Evolutionary conservation across 2,888 invertebrate genomes (phyloP).

Genomic region (Acrobasis consociella): DNA sequence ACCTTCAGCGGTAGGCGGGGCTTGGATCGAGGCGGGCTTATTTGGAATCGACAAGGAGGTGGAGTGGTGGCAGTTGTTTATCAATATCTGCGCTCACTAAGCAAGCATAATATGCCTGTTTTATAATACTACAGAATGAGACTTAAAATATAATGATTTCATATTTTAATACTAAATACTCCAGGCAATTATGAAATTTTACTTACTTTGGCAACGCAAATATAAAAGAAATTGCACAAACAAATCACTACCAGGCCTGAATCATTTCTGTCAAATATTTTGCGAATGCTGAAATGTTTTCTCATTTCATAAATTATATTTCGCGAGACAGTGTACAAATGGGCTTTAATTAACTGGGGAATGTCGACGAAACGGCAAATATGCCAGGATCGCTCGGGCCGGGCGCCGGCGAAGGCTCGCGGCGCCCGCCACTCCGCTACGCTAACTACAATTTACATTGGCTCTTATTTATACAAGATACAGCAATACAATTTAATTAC

Average conservation of each 20-base stretch:
- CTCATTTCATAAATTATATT: slow-evolving; percentile 74
- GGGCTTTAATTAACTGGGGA: slow-evolving; percentile 80
- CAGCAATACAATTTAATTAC: slow-evolving; percentile 55
- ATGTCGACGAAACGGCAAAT: slow-evolving; percentile 74
- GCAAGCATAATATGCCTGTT: slow-evolving; percentile 13
- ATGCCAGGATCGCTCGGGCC: slow-evolving; percentile 62
- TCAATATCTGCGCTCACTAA: slow-evolving; percentile 49
- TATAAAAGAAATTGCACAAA: slow-evolving; percentile 28
- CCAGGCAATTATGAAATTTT: background rate
- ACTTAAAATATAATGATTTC: background rate
- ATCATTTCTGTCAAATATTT: slow-evolving; percentile 57
- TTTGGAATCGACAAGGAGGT: slow-evolving; percentile 79
- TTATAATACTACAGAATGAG: background rate
- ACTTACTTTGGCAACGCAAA: background rate
- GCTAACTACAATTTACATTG: slow-evolving; percentile 71
- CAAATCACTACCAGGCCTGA: slow-evolving; percentile 35
- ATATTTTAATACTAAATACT: background rate
- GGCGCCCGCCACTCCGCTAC: slow-evolving; percentile 41
- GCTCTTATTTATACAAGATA: slow-evolving; percentile 64
- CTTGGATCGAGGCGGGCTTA: slow-evolving; percentile 78
- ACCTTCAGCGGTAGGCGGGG: slow-evolving; percentile 76
- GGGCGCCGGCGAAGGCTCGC: slow-evolving; percentile 45
- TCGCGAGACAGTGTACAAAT: slow-evolving; percentile 76
- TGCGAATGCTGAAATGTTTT: slow-evolving; percentile 55
- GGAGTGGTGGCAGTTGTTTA: slow-evolving; percentile 70